Evolutionary conservation across 2,888 invertebrate species (phyloP), one percentile per base, ranked within the genome.

Genomic region (Drosophila robusta): DNA sequence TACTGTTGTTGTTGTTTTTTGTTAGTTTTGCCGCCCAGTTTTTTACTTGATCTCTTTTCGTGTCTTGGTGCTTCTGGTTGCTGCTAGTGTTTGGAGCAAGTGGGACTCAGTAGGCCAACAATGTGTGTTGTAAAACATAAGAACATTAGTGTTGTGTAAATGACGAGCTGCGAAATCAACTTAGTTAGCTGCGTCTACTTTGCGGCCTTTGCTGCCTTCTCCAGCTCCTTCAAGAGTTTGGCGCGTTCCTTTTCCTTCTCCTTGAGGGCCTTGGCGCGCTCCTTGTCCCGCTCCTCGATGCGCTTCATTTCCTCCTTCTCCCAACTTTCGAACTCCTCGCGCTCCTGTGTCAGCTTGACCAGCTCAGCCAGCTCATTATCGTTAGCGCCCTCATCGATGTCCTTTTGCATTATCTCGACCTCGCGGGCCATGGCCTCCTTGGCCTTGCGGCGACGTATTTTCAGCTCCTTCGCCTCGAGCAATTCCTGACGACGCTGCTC

Each of bases 361-460:
- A 85, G 36, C 38, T 87, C 76, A 2, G 51, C 22, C 56, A 75
- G 24, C 41, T 85, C 87, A 0, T 4, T 5, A 5, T 78, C 85
- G n/a, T 12, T 8, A 5, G 84, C 22, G n/a, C 78, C 82, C 1
- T 55, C 74, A 1, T 78, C 63, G 18, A 85, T 47, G 34, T 85
- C 85, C 56, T 68, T 78, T 18, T 87, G 82, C 87, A 85, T 85
- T 3, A 85, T 75, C 6, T 70, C 75, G 39, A 75, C 73, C 60
- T 85, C 85, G 7, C 78, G 74, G 0, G 47, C 45, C 80, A 85
- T 82, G 14, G 61, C 69, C 1, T 84, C 78, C 47, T 73, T 78
- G 49, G 87, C 85, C 44, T 68, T 41, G n/a, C 87, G 85, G 4
- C 82, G 82, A 0, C 85, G 84, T 1, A 67, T 24, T 44, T 36